phyloP scores from a whole-genome alignment of 1,140 invertebrate genomes.

The Bombus consobrinus region DNA sequence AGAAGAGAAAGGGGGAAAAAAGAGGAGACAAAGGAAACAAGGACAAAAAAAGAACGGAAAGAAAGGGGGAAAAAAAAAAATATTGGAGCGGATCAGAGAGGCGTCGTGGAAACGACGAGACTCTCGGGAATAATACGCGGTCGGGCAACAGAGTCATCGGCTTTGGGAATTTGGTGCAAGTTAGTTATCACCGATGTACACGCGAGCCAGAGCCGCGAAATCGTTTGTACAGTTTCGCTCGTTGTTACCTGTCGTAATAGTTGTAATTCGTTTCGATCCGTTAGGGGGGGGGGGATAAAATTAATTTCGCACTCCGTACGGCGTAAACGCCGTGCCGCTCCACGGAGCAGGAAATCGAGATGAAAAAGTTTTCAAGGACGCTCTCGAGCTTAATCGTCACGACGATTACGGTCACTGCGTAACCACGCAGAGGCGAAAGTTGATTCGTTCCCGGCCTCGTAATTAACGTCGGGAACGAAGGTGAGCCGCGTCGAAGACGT shows the following conservation, averaged over 20 bases:
- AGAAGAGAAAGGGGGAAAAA: neutral
- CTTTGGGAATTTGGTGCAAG: slow-evolving; percentile 27
- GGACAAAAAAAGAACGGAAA: neutral
- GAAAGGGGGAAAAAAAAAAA: neutral
- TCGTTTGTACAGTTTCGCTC: neutral
- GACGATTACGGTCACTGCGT: neutral
- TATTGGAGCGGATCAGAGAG: slow-evolving; percentile 17
- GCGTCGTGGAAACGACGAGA: slow-evolving; percentile 16
- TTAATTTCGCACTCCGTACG: neutral
- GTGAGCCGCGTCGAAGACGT: neutral
- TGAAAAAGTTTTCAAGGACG: neutral
- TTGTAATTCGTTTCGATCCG: slow-evolving; percentile 32
- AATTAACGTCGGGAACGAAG: no score
- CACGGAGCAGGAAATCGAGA: no score
- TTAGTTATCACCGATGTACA: slow-evolving; percentile 39
- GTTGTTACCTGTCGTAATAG: neutral
- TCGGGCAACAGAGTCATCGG: slow-evolving; percentile 30
- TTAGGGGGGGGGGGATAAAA: neutral
- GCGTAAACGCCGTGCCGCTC: neutral
- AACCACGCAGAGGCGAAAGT: neutral
- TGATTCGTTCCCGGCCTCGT: no score
- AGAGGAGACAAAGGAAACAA: neutral
- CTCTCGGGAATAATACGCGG: slow-evolving; percentile 12
- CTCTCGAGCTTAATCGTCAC: neutral
- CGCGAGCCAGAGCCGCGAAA: slow-evolving; percentile 15